phyloP scores from a whole-genome alignment of 2,113 vertebrate species.

The Dolichotis patagonum region DNA sequence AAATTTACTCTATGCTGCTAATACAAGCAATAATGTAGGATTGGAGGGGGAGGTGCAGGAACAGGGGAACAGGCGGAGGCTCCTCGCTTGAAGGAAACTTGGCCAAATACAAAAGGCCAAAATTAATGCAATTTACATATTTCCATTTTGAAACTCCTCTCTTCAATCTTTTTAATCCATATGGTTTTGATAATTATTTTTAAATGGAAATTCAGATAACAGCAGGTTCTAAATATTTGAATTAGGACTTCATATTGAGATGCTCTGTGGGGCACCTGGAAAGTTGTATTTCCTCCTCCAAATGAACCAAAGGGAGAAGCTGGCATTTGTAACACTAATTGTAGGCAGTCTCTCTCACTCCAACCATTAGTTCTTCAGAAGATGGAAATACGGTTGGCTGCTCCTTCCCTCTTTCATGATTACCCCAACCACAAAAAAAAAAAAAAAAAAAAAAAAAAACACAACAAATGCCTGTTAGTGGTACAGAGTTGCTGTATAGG shows the following conservation, averaged over 20 bases:
- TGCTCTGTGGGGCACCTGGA: slow-evolving; percentile 40
- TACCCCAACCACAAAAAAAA: not conserved
- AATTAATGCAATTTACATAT: slow-evolving; percentile 62
- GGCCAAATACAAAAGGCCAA: slow-evolving; percentile 68
- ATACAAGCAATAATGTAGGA: not conserved
- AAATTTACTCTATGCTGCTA: not conserved
- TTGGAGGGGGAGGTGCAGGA: not conserved
- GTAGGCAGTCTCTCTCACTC: not conserved
- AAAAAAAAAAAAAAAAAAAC: no score
- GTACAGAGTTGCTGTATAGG: not conserved
- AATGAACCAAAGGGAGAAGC: slow-evolving; percentile 38
- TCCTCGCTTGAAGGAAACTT: not conserved
- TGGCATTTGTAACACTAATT: slow-evolving; percentile 63
- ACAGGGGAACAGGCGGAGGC: not conserved
- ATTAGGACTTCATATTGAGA: slow-evolving; percentile 75
- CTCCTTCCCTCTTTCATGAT: not conserved
- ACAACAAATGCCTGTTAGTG: not conserved
- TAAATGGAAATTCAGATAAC: slow-evolving; percentile 75
- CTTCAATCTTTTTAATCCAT: slow-evolving; percentile 61
- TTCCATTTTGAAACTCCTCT: slow-evolving; percentile 56
- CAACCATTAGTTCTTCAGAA: slow-evolving; percentile 34
- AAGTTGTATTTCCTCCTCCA: slow-evolving; percentile 43
- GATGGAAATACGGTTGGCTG: not conserved
- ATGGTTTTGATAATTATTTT: slow-evolving; percentile 78
- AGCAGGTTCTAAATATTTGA: slow-evolving; percentile 73